Evolutionary conservation across 2,888 invertebrate genomes (phyloP), one percentile per base, ranked within the genome.

Genomic region (Drosophila eohydei): DNA sequence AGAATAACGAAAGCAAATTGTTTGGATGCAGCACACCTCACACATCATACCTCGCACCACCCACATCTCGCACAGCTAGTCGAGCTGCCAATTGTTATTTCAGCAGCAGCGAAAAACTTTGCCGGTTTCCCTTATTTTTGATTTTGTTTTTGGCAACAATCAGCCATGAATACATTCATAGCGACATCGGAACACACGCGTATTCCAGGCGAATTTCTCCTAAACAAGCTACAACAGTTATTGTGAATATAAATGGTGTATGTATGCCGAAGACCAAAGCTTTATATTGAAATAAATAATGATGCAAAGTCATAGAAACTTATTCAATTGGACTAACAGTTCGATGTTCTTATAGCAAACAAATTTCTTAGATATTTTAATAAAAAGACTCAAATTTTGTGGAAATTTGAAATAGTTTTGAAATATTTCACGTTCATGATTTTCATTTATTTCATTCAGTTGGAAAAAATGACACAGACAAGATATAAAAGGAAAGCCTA

Each of bases 1-100:
- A 63, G 64, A 74, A 78, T 63, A 81, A 59, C 50, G 41, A 75
- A 79, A 71, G 32, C 51, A 76, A 74, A 66, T 69, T 66, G 58
- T 76, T 69, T 65, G 60, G 50, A 56, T 59, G 40, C 48, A 57
- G 28, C 41, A 38, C 32, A 16, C 11, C 48, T 16, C 50, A 32
- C 40, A 43, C 51, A 12, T 16, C 36, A 12, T 11, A 41, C 12
- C 12, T 1, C 26, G 1, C 43, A 21, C 12, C 21, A 1, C 2
- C 43, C 44, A 26, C 26, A 12, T 4, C 44, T 0, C 21, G 6
- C 43, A 21, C 52, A 41, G 12, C 43, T 26, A 54, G 28, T 48
- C 32, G 28, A 58, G 65, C 65, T 65, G 52, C 64, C 57, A 71
- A 71, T 67, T 60, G 56, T 62, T 62, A 43, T 61, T 50, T n/a